These are phyloP conservation scores for Melinaea menophilus DNA, from an alignment of 2,888 invertebrate genomes.

Conservation along the genomic window DNA sequence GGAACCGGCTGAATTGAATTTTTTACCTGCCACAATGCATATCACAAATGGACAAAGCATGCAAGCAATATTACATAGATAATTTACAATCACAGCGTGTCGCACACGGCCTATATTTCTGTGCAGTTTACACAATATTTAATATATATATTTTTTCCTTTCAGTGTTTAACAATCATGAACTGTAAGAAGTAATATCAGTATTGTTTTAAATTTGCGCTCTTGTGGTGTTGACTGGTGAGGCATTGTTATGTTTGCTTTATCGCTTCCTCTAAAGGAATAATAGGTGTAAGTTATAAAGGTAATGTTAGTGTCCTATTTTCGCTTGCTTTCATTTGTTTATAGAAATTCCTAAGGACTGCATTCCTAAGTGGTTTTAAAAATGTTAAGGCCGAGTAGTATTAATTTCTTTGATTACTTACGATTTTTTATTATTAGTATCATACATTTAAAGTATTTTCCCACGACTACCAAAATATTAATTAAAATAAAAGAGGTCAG, in stretches of 20 bases:
- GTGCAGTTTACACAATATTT: constrained; percentile 8
- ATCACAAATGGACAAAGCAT: constrained; percentile 17
- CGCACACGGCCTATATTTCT: not conserved
- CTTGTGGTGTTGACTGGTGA: not conserved
- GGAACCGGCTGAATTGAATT: constrained; percentile 14
- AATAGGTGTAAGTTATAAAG: constrained; percentile 4
- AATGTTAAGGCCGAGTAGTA: no score
- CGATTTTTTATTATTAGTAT: not conserved
- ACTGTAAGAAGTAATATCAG: constrained; percentile 4
- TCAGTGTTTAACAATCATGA: constrained; percentile 19
- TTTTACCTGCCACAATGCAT: constrained; percentile 16
- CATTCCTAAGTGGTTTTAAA: no score
- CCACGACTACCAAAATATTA: not conserved
- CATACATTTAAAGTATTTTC: not conserved
- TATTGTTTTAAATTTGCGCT: constrained; percentile 1
- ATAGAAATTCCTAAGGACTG: no score
- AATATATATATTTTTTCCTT: constrained; percentile 27
- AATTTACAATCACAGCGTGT: not conserved
- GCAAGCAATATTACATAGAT: not conserved
- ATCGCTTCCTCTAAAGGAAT: constrained; percentile 1
- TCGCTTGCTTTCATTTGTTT: no score
- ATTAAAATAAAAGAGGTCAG: not conserved
- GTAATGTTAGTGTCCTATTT: no score
- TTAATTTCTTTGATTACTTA: no score
- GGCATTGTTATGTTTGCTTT: not conserved